phyloP scores from a whole-genome alignment of 2,113 vertebrate genomes.

The Macrotis lagotis region DNA sequence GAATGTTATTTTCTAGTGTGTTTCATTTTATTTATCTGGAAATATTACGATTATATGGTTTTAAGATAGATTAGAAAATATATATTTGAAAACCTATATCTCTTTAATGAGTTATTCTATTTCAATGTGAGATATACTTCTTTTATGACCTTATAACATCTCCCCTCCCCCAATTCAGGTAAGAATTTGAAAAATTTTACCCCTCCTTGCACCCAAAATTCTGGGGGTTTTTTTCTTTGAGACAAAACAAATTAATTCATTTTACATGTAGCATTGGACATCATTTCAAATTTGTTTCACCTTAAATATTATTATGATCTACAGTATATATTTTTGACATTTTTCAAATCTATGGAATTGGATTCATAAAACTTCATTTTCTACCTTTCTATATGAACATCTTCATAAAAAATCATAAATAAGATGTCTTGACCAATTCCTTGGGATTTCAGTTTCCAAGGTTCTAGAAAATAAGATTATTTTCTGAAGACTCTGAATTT shows the following conservation, averaged over 20 bases:
- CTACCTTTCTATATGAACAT: not conserved
- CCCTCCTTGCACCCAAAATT: not conserved
- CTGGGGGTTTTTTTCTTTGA: not conserved
- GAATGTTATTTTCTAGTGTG: conserved; percentile 73
- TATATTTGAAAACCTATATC: conserved; percentile 77
- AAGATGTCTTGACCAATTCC: not conserved
- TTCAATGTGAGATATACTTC: conserved; percentile 81
- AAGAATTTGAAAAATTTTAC: conserved; percentile 74
- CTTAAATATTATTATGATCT: not conserved
- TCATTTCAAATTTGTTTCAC: not conserved
- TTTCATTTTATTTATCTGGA: conserved; percentile 77
- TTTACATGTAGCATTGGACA: not conserved
- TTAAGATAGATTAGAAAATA: conserved; percentile 77
- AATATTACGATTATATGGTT: conserved; percentile 73
- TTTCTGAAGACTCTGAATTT: not conserved
- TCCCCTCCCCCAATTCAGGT: conserved; percentile 76
- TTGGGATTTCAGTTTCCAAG: not conserved
- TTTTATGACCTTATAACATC: conserved; percentile 76
- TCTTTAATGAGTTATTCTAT: conserved; percentile 78
- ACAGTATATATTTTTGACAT: not conserved
- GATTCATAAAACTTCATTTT: not conserved
- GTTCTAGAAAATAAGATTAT: not conserved
- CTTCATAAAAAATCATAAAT: not conserved
- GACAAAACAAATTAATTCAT: not conserved
- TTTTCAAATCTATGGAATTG: not conserved